Percentiles rank a stretch among this genome's conserved stretches.
Evolutionary conservation across 2,888 invertebrate genomes (phyloP).

Genomic region (Geophilus truncorum): DNA sequence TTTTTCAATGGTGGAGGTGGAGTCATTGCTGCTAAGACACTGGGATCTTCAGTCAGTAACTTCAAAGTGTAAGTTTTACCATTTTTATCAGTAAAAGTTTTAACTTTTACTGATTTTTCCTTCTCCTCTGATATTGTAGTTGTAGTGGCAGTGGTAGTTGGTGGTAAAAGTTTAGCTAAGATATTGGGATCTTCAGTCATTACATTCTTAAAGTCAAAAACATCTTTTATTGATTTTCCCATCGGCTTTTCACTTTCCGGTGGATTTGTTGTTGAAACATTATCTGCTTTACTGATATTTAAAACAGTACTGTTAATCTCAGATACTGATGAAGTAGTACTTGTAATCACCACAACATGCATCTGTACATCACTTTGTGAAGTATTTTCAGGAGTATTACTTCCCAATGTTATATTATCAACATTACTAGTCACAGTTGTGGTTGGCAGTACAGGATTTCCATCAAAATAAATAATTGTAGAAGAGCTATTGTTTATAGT

Average conservation of each 20-base stretch:
- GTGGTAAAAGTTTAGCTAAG: background rate
- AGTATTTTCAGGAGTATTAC: background rate
- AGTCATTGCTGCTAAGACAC: background rate
- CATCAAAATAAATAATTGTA: background rate
- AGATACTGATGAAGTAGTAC: background rate
- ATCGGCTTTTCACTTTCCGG: background rate
- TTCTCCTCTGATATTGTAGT: background rate
- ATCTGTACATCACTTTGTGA: too few relatives aligned
- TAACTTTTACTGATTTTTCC: background rate
- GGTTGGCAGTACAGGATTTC: background rate
- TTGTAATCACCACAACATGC: background rate
- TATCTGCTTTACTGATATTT: background rate
- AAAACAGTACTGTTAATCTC: background rate
- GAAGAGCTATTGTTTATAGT: background rate
- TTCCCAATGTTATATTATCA: background rate
- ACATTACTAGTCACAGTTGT: too few relatives aligned
- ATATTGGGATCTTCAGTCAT: background rate
- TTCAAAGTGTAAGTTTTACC: background rate
- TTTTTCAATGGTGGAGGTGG: background rate
- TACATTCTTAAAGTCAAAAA: background rate
- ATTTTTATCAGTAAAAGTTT: background rate
- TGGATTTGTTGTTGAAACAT: too few relatives aligned
- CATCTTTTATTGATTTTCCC: background rate
- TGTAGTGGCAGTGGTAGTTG: background rate
- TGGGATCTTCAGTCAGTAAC: conserved; percentile 21